Percentiles rank a stretch among this genome's conserved stretches.
phyloP scores from a whole-genome alignment of 2,113 vertebrate species.

The Trichechus manatus region DNA sequence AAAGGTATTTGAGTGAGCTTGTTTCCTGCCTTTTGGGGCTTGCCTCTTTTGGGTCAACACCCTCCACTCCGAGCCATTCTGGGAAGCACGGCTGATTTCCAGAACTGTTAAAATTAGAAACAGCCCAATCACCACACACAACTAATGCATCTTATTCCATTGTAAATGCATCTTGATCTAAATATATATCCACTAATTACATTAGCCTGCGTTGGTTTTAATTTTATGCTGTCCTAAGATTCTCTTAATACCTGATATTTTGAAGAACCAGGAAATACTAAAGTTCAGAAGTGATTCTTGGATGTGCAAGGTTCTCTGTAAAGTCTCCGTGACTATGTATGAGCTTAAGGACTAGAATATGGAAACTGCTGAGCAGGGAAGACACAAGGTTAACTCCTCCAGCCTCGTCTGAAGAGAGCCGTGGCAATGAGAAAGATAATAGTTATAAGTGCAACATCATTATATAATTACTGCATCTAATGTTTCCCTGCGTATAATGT shows the following conservation, averaged over 20 bases:
- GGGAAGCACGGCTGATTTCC: rapidly evolving
- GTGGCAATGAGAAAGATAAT: background rate
- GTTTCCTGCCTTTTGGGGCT: background rate
- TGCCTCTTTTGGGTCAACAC: rapidly evolving
- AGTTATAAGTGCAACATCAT: slow-evolving; percentile 5
- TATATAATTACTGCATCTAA: slow-evolving; percentile 43
- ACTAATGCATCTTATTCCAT: rapidly evolving
- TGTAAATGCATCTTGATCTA: rapidly evolving
- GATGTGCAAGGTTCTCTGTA: rapidly evolving
- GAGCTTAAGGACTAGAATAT: background rate
- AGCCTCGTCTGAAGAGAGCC: background rate
- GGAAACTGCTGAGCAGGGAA: rapidly evolving
- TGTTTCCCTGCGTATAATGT: background rate
- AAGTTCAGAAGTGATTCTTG: background rate
- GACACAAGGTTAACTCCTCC: background rate
- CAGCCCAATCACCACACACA: rapidly evolving
- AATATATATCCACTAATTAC: rapidly evolving
- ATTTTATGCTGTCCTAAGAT: no score
- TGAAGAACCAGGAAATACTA: background rate
- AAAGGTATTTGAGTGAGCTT: rapidly evolving
- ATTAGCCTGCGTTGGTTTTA: background rate
- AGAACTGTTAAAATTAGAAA: rapidly evolving
- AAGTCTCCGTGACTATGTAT: rapidly evolving
- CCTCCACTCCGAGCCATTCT: rapidly evolving
- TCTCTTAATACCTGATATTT: background rate